Base-by-base conservation (phyloP, 2,888 invertebrate species). In the Leptinotarsa peninsularis region DNA sequence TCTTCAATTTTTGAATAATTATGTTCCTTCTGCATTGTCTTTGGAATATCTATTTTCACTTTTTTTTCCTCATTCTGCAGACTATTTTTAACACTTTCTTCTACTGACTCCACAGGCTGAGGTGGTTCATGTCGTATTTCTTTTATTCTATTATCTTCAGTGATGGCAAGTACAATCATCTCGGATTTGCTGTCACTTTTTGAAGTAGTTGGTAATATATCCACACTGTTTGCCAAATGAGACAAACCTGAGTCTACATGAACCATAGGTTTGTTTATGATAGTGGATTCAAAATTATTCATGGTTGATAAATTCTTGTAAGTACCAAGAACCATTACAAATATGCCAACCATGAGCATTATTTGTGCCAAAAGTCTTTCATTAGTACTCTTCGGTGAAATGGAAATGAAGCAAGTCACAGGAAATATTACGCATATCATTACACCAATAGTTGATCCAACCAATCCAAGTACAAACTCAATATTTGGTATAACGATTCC, bases 381-480 rank as follows among this genome's bases (percentile, higher is more conserved):
- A 81, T 94, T 95, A 0, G 96, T 95, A 80, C 95, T 92, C 87
- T 96, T 96, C 66, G 93, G 93, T 14, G 95, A 94, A 76, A 97
- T 92, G 78, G 93, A 92, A 50, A 97, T 92, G 87, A 97, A 98
- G 86, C 97, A 95, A 0, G 95, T 91, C 0, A 98, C 95, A 0
- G 99, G 99, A 84, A 98, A 95, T 84, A 98, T 93, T 52, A 98
- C 93, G 84, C 98, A 98, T 80, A 99, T 94, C 80, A 96, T 92
- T 17, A 97, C 95, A 0, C 99, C 99, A 82, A 98, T 97, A 0
- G 98, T 98, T 2, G 98, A 96, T 0, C 99, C 99, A 54, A 97
- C 94, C 52, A 99, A 89, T 0, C 98, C 98, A 75, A 99, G 91
- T 72, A 99, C 96, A 83, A 98, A 92, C 89, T 99, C 97, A 75